Evolutionary conservation across 1,140 invertebrate species (phyloP), one percentile per base, ranked within the genome.

Genomic region (Thalassaphorura encarpata): DNA sequence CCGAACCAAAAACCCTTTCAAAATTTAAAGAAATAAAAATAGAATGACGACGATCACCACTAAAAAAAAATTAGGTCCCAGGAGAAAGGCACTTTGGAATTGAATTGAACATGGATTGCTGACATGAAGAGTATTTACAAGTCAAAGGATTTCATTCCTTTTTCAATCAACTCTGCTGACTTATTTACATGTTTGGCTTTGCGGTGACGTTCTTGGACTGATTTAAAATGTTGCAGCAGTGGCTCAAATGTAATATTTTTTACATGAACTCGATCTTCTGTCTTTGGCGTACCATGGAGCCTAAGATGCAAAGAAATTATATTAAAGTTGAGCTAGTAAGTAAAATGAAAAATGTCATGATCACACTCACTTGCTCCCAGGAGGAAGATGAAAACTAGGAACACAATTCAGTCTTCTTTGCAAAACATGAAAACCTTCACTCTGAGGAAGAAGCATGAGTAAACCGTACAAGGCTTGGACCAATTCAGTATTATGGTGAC

Each of bases 371-470:
- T 67, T 71, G 66, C 70, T 64, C 65, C 72, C 51, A 61, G 69
- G 64, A 60, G 69, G 67, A 62, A 75, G 62, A 71, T 73, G 76
- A 69, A 72, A 71, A 66, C 75, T 78, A 50, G 92, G 92, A 66
- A 95, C 85, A 69, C 91, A 94, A 67, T 91, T 82, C 50, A 99
- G 77, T 58, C 96, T 78, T 66, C 84, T 81, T 55, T 85, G 80
- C 45, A 99, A 77, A 28, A 85, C 83, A 64, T 85, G 82, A 73
- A 98, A 99, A 11, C 94, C 91, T 68, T 97, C 91, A 42, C 87
- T 94, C 76, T 99, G 96, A 21, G 96, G 96, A 60, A 99, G 75
- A 50, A 99, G 75, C 96, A 99, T 99, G 8, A 99, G 75, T 19
- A 99, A 78, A 1, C 94, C 94, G 73, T 95, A 98, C 40, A 99